phyloP scores from a whole-genome alignment of 2,113 vertebrate genomes.

The Bagarius yarrelli region DNA sequence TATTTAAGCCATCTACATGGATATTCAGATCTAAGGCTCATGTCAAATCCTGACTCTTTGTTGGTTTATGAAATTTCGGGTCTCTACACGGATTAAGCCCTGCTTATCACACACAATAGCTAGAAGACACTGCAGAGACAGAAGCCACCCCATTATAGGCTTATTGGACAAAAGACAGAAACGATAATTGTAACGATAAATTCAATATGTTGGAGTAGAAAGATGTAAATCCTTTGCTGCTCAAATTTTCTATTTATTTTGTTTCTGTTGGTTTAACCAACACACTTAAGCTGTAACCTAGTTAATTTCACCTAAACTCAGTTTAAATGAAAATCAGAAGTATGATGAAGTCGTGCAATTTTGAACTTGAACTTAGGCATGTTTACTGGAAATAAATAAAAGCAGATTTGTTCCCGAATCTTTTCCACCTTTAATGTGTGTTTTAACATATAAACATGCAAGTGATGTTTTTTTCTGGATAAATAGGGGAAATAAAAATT shows the following conservation, averaged over 20 bases:
- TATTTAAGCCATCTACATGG: not conserved
- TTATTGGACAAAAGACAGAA: not conserved
- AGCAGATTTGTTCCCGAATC: too few species aligned
- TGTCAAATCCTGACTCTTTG: constrained; percentile 30
- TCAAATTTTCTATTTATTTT: not conserved
- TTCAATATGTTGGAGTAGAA: not conserved
- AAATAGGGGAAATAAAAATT: too few species aligned
- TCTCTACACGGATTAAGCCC: constrained; percentile 47
- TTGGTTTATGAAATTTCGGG: constrained; percentile 36
- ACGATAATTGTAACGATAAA: too few species aligned
- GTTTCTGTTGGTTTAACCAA: not conserved
- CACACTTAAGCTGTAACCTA: too few species aligned
- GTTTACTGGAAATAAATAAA: too few species aligned
- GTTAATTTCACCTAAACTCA: too few species aligned
- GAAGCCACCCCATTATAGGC: constrained; percentile 1
- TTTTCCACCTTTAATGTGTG: too few species aligned
- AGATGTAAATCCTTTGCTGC: not conserved
- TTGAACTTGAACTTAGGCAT: not conserved
- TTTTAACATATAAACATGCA: too few species aligned
- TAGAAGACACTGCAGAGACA: not conserved
- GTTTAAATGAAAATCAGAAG: not conserved
- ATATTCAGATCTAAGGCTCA: not conserved
- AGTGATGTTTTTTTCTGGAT: too few species aligned
- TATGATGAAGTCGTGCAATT: not conserved
- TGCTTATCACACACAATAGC: constrained; percentile 53